Conservation (phyloP, 2,797 vertebrate genomes). For the Furcifer pardalis region DNA sequence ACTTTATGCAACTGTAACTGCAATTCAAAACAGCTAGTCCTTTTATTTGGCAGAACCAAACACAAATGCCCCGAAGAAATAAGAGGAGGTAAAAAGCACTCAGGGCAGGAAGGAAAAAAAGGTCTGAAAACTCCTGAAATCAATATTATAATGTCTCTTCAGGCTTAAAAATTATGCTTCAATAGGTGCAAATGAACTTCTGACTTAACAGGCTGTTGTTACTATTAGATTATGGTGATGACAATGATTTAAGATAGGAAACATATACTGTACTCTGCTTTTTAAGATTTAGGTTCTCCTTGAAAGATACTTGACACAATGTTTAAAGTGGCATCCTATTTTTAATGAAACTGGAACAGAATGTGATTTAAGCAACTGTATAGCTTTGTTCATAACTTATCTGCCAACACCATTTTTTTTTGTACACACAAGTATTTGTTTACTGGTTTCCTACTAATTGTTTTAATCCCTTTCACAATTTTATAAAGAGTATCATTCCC, state of each 20-base stretch:
- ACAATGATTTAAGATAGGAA: not conserved
- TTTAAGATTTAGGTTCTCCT: not conserved
- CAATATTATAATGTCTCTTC: not conserved
- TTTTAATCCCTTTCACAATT: constrained; percentile 17
- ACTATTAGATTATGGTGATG: not conserved
- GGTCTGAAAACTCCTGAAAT: not conserved
- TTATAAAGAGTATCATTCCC: constrained; percentile 52
- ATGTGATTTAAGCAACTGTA: constrained; percentile 45
- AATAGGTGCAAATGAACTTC: not conserved
- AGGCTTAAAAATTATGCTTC: not conserved
- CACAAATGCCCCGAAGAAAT: constrained; percentile 3
- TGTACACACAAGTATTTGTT: constrained; percentile 19
- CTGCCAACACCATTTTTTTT: constrained; percentile 34
- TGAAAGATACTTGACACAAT: not conserved
- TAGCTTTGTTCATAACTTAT: constrained; percentile 45
- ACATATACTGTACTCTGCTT: not conserved
- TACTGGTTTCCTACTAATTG: constrained; percentile 32
- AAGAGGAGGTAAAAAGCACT: constrained; percentile 18
- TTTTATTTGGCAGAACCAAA: constrained; percentile 9
- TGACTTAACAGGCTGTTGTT: no score
- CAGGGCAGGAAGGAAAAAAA: not conserved
- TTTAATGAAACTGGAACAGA: constrained; percentile 17
- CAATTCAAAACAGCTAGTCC: not conserved
- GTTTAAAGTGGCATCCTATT: not conserved
- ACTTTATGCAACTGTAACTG: not conserved